Evolutionary conservation across 2,797 vertebrate species (phyloP), one percentile per base, ranked within the genome.

Genomic region (Sternarchorhynchus goeldii): DNA sequence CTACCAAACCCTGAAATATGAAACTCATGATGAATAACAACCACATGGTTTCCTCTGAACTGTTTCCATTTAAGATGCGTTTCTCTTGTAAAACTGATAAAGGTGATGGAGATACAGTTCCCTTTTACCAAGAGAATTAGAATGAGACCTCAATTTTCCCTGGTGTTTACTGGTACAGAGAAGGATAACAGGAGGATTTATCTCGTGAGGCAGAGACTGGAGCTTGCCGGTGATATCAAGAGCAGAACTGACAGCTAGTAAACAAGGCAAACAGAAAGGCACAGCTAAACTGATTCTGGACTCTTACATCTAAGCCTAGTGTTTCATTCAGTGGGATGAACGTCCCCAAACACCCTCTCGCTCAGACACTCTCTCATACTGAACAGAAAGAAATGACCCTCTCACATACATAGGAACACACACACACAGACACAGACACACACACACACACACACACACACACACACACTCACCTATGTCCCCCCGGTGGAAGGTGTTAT

Each of bases 191-290:
- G 16, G 39, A 68, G 20, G 50, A 21, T n/a, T 55, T 55, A 70
- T 70, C 50, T 29, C 34, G 41, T 70, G 50, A 71, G 68, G 31
- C 68, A 71, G 53, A 71, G 31, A 55, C 53, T 4, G 21, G n/a
- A 31, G 39, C 64, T 12, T 12, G 68, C 17, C 25, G 20, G 79
- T 58, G 68, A 32, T 66, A 34, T 66, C 17, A 71, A 18, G 53
- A 45, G n/a, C 53, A 71, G 25, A 76, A 29, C 50, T 70, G 29
- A 64, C 50, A 36, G 32, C 32, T 12, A 36, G 64, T 59, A 66
- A 80, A 65, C 53, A 39, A 66, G 32, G 41, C 34, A 59, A 7
- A 56, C 50, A 31, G 6, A 36, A 81, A 18, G 66, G 34, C 29
- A 10, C 31, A 1, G 12, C 53, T 34, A 8, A 55, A 45, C 10